Conservation (phyloP, 2,113 vertebrate species). For the Zosterops pallidus region DNA sequence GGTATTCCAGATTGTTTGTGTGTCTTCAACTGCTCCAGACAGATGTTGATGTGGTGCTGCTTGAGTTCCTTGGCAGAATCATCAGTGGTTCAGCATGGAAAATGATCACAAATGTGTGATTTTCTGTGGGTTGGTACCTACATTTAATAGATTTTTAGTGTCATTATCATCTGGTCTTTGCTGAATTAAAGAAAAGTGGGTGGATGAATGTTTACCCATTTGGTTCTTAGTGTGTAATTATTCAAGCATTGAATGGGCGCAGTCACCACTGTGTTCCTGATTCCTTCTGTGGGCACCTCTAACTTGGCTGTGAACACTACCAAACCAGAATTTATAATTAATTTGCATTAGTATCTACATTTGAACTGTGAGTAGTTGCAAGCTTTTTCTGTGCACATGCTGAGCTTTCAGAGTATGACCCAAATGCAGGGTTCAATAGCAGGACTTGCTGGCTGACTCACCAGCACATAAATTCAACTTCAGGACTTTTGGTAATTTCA, state of each 20-base stretch:
- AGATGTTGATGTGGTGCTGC: conserved; percentile 3
- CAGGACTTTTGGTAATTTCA: neutral
- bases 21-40: neutral
- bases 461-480: neutral
- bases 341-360: neutral
- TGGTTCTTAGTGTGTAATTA: neutral
- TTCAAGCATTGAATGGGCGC: neutral
- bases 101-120: neutral
- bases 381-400: neutral
- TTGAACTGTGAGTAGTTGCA: neutral
- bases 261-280: neutral
- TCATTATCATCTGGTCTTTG: neutral
- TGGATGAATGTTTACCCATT: neutral
- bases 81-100: neutral
- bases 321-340: neutral
- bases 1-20: neutral
- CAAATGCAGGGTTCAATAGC: neutral
- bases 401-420: neutral
- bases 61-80: neutral
- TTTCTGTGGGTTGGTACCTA: neutral
- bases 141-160: neutral
- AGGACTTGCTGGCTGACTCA: neutral
- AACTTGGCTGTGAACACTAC: neutral
- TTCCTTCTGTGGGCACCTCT: neutral
- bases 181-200: neutral